Percentiles rank a stretch among this genome's conserved stretches.
phyloP scores from a whole-genome alignment of 2,113 vertebrate genomes.

The Crotalus helleri region DNA sequence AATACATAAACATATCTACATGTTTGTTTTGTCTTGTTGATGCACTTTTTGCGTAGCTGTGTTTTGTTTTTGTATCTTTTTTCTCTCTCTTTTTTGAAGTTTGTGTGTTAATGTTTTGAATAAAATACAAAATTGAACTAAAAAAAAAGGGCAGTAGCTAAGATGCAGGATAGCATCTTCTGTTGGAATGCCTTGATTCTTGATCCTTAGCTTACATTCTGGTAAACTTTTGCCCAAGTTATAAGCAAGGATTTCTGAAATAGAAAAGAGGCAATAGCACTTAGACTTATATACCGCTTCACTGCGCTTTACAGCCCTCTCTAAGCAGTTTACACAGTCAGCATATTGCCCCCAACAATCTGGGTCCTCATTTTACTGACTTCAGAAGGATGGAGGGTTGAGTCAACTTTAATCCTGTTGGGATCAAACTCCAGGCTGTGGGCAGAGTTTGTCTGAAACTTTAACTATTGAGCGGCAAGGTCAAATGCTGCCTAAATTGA shows the following conservation, averaged over 20 bases:
- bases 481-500: not conserved
- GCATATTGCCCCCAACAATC: not conserved
- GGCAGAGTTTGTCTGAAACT: not conserved
- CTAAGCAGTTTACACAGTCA: not conserved
- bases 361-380: not conserved
- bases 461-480: not conserved
- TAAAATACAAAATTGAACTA: not conserved
- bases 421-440: not conserved
- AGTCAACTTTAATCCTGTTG: not conserved
- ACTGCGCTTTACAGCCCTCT: too few species aligned
- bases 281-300: too few species aligned
- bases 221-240: not conserved
- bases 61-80: not conserved
- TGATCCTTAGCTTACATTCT: not conserved
- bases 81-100: not conserved
- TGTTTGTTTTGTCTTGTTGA: not conserved
- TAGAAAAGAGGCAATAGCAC: not conserved
- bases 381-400: not conserved
- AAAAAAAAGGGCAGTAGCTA: not conserved
- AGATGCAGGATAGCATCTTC: not conserved
- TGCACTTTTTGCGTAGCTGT: not conserved
- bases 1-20: not conserved
- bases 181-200: not conserved
- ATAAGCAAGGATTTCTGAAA: not conserved
- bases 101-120: not conserved